Conservation (phyloP, 2,113 vertebrate species). For the Neodontobutis hainanensis region DNA sequence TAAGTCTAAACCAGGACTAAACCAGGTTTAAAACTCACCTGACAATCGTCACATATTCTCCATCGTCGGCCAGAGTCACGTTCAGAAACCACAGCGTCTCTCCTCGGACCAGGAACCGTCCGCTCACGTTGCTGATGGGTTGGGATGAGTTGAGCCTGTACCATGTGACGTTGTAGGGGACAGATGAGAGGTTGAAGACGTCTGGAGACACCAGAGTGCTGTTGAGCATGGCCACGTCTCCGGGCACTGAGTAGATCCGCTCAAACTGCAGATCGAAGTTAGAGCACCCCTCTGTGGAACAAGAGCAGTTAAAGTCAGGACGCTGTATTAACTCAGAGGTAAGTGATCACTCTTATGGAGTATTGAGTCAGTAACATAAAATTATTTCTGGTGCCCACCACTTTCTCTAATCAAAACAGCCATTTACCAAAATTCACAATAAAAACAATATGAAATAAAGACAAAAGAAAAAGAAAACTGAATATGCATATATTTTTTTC, state of each 20-base stretch:
- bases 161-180: conserved; percentile 81
- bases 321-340: too few species aligned
- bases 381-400: too few species aligned
- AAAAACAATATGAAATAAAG: too few species aligned
- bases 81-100: conserved; percentile 85
- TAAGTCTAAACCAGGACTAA: background rate
- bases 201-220: conserved; percentile 54
- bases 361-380: too few species aligned
- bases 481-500: too few species aligned
- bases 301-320: too few species aligned
- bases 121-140: conserved; percentile 44
- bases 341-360: too few species aligned
- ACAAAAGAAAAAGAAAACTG: too few species aligned
- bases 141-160: conserved; percentile 68
- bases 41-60: conserved; percentile 78
- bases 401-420: too few species aligned
- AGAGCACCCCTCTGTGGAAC: conserved; percentile 63
- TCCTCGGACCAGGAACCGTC: conserved; percentile 71
- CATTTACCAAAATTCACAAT: too few species aligned
- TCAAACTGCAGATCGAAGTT: conserved; percentile 47
- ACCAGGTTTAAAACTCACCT: conserved; percentile 61
- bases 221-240: conserved; percentile 66
- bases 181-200: conserved; percentile 23
- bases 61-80: conserved; percentile 72
- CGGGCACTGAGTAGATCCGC: conserved; percentile 64